phyloP scores from a whole-genome alignment of 2,888 invertebrate genomes.

The Pyrochroa serraticornis region DNA sequence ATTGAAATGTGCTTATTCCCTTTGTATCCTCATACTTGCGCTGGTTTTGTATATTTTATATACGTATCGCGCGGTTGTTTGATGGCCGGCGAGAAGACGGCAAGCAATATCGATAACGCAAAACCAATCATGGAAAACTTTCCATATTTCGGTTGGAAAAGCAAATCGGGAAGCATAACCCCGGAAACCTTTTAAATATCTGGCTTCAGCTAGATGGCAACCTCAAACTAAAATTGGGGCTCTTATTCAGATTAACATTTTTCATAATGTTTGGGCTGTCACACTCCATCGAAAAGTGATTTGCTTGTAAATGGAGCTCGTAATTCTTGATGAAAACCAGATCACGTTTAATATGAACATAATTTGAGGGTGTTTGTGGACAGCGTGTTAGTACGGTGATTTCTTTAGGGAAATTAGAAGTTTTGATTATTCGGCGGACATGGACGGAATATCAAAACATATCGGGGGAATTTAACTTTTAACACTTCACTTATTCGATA shows the following conservation, averaged over 20 bases:
- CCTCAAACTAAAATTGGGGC: constrained; percentile 10
- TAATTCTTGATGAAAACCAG: constrained; percentile 37
- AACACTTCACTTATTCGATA: constrained; percentile 49
- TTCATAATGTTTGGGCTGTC: constrained; percentile 8
- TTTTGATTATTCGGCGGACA: constrained; percentile 53
- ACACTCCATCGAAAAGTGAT: neutral
- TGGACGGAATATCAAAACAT: constrained; percentile 50
- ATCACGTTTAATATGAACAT: constrained; percentile 47
- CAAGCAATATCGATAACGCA: neutral
- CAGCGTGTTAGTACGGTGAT: constrained; percentile 42
- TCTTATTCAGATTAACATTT: constrained; percentile 24
- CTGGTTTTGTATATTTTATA: constrained; percentile 42
- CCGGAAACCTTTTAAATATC: neutral
- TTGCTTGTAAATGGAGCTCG: constrained; percentile 13
- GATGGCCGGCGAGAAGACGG: no score
- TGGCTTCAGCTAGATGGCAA: neutral
- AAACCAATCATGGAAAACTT: neutral
- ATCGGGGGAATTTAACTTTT: constrained; percentile 48
- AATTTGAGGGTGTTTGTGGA: constrained; percentile 26
- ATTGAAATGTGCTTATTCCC: constrained; percentile 59
- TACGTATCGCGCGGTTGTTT: neutral
- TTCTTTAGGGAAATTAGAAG: constrained; percentile 59
- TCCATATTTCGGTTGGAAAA: no score
- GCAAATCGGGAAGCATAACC: neutral
- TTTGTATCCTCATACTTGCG: constrained; percentile 51